A percentile compares a stretch with the other conserved stretches of the same genome.
Evolutionary conservation across 2,113 vertebrate species (phyloP).

Genomic region (Meriones unguiculatus): DNA sequence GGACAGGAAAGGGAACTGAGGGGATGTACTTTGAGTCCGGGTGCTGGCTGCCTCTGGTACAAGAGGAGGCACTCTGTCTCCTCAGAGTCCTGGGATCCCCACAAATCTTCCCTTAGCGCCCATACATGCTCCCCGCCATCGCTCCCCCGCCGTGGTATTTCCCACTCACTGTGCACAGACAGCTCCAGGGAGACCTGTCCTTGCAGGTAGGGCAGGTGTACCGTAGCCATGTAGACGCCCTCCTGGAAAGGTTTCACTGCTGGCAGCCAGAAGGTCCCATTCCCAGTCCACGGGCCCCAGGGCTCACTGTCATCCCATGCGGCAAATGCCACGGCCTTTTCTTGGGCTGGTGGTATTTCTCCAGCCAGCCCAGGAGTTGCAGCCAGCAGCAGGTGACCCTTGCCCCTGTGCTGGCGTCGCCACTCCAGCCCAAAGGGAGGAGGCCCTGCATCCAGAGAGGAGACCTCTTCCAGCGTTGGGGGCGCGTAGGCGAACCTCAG

Average conservation of each 20-base stretch:
- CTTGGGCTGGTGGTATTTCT: constrained; percentile 81
- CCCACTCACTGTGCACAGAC: constrained; percentile 88
- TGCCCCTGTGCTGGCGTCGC: constrained; percentile 92
- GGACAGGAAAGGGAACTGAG: neutral
- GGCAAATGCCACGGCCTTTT: constrained; percentile 87
- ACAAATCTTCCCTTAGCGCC: neutral
- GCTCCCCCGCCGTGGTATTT: neutral
- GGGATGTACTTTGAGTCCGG: neutral
- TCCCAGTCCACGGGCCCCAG: constrained; percentile 86
- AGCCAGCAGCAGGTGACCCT: constrained; percentile 90
- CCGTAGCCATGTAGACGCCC: constrained; percentile 91
- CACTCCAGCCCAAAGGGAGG: constrained; percentile 92
- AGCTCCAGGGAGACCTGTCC: constrained; percentile 91
- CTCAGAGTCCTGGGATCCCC: neutral
- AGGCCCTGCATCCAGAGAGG: constrained; percentile 65
- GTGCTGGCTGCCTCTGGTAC: neutral
- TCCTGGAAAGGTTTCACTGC: constrained; percentile 87
- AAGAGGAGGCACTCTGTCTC: neutral
- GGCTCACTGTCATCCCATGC: constrained; percentile 69
- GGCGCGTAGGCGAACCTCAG: constrained; percentile 86
- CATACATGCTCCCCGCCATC: neutral
- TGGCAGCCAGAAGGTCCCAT: constrained; percentile 89
- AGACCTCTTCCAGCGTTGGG: constrained; percentile 64
- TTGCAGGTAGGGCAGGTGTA: constrained; percentile 91
- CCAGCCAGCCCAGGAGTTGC: constrained; percentile 83